Base-by-base conservation (phyloP, 2,113 vertebrate species). In the Pyxicephalus adspersus region DNA sequence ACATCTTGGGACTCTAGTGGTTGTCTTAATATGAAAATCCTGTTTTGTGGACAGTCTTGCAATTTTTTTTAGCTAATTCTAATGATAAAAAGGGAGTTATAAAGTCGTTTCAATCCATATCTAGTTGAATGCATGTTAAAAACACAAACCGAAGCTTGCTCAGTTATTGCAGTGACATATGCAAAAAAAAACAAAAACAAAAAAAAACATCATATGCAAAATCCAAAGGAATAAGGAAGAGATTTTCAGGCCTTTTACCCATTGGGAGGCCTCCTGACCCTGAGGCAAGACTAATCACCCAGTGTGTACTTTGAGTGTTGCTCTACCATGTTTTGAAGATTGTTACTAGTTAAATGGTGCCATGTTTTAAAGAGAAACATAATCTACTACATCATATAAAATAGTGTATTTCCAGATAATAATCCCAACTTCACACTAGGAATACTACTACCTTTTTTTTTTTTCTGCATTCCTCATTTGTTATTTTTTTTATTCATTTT, bases 111-210 rank as follows among this genome's bases (percentile, higher is more conserved):
- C 94, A 92, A 94, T 90, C 90, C 88, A 90, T 95, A 95, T 93
- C 92, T 93, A 94, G 93, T 93, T 94, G 94, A 96, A 94, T 96
- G 96, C 95, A 96, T 98, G 95, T 96, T 90, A 89, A 96, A n/a
- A 89, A 90, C 85, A 86, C 80, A 87, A 92, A 89, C 92, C 90
- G 93, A 94, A 93, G 94, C 95, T 96, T 96, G 96, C 94, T 97
- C 91, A 93, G 93, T 94, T 95, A 95, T 93, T 95, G 94, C 94
- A 93, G 93, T 95, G 94, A 96, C 94, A 93, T 93, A 96, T 96
- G 94, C 93, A 96, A 95, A 60, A 1, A 87, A 95, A 92, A 92
- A 95, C 93, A 96, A 95, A 73, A 2, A 87, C 95, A 92, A 92
- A 95, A 95, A 91, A 90, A 91, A 89, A 57, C 88, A 94, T 95